These are phyloP conservation scores for Neoniphon sammara DNA, from an alignment of 2,797 vertebrate species.

Conservation along the genomic window DNA sequence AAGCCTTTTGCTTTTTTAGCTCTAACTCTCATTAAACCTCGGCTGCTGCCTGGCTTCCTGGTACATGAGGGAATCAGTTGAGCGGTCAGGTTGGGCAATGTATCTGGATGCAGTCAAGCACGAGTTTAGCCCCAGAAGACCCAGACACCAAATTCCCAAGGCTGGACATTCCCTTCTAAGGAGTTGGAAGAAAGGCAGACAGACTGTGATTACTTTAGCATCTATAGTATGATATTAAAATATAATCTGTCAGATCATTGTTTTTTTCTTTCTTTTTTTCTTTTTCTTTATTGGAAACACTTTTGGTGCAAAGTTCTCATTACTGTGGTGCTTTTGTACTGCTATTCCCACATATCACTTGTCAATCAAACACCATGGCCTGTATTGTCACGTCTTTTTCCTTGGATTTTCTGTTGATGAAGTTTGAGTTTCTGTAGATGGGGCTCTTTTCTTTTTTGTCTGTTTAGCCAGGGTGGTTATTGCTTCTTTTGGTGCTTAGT, in stretches of 20 bases:
- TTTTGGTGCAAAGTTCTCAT: not conserved
- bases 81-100: constrained; percentile 41
- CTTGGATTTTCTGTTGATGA: too few species aligned
- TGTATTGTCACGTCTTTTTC: too few species aligned
- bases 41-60: constrained; percentile 35
- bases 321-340: too few species aligned
- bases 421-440: too few species aligned
- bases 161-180: constrained; percentile 61
- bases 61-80: constrained; percentile 50
- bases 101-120: constrained; percentile 44
- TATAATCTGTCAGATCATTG: not conserved
- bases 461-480: too few species aligned
- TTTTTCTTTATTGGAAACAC: not conserved
- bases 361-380: too few species aligned
- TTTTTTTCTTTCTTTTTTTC: too few species aligned
- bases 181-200: constrained; percentile 11
- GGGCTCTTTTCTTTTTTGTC: too few species aligned
- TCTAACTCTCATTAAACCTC: constrained; percentile 62
- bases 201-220: constrained; percentile 12
- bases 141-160: constrained; percentile 21
- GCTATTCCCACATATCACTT: too few species aligned
- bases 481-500: too few species aligned
- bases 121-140: constrained; percentile 55
- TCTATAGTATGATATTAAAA: constrained; percentile 30
- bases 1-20: constrained; percentile 64